phyloP scores from a whole-genome alignment of 2,797 vertebrate genomes.

The Dipus sagitta region DNA sequence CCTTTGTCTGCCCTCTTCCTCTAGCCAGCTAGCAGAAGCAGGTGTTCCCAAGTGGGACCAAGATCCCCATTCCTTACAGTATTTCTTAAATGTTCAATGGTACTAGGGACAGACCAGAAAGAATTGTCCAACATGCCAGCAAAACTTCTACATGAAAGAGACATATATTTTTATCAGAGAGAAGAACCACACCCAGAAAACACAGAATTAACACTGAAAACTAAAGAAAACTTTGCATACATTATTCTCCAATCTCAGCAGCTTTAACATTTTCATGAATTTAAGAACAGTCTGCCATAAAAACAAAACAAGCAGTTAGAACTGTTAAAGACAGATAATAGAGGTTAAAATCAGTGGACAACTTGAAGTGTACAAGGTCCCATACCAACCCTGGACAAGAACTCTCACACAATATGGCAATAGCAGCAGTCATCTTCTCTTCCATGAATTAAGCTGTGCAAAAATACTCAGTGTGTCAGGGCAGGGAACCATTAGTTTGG shows the following conservation, averaged over 20 bases:
- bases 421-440: not conserved
- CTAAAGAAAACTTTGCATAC: slow-evolving; percentile 42
- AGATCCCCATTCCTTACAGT: not conserved
- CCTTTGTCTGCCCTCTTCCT: not conserved
- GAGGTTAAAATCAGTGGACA: not conserved
- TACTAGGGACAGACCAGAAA: slow-evolving; percentile 2
- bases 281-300: slow-evolving; percentile 14
- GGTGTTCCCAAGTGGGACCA: not conserved
- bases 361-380: not conserved
- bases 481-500: not conserved
- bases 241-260: slow-evolving; percentile 40
- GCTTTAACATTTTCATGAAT: slow-evolving; percentile 28
- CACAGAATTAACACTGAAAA: slow-evolving; percentile 11
- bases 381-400: not conserved
- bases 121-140: not conserved
- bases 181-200: slow-evolving; percentile 5
- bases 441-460: not conserved
- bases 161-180: not conserved
- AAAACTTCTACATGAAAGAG: slow-evolving; percentile 31
- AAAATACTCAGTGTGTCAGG: not conserved
- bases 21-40: not conserved
- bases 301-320: not conserved
- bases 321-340: not conserved
- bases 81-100: not conserved
- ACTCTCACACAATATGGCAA: not conserved